A percentile compares a stretch with the other conserved stretches of the same genome.
These are phyloP conservation scores for Sarotherodon lohbergeri DNA, from an alignment of 2,113 vertebrate species.

Conservation along the genomic window DNA sequence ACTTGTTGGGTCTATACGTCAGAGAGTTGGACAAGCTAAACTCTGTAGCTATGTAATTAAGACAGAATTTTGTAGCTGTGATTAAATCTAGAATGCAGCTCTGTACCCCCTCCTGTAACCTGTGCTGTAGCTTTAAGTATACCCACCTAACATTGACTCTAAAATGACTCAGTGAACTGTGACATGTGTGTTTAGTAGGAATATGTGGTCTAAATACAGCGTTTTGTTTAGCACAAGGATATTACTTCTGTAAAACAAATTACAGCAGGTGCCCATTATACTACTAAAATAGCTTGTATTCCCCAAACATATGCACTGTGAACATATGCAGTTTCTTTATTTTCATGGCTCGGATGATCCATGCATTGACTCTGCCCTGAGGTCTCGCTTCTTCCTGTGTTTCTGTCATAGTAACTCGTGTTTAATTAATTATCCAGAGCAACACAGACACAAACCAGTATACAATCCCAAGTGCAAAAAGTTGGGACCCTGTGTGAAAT, in stretches of 20 bases:
- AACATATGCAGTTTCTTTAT: neutral
- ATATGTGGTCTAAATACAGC: neutral
- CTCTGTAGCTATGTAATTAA: neutral
- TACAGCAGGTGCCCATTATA: neutral
- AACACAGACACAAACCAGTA: neutral
- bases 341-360: neutral
- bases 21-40: neutral
- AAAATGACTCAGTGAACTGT: neutral
- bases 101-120: neutral
- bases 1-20: neutral
- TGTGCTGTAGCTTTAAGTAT: neutral
- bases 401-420: neutral
- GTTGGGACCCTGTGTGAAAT: rapidly evolving
- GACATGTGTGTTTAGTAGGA: neutral
- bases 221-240: neutral
- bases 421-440: neutral
- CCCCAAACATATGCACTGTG: neutral
- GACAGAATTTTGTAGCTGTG: neutral
- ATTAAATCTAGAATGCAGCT: neutral
- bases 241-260: neutral
- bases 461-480: neutral
- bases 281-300: neutral
- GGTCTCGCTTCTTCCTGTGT: neutral
- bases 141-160: neutral
- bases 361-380: neutral